Evolutionary conservation across 2,888 invertebrate genomes (phyloP).

Genomic region (Chaetogeoica ovagalla): DNA sequence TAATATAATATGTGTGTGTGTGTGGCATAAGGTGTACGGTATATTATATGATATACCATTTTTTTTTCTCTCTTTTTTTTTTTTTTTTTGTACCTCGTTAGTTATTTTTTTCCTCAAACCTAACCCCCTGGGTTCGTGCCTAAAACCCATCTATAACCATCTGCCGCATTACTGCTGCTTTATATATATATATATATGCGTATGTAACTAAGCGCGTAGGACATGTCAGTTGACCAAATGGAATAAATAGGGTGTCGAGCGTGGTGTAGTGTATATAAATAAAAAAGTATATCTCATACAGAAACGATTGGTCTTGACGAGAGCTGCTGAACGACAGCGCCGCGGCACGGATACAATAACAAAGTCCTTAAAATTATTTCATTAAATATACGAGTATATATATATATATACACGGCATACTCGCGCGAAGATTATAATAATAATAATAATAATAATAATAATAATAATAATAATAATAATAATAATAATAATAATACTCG

Average conservation of each 20-base stretch:
- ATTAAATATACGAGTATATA: too few relatives aligned
- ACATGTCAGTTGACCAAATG: constrained; percentile 26
- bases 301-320: too few relatives aligned
- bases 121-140: constrained; percentile 23
- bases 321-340: too few relatives aligned
- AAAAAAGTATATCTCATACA: background rate
- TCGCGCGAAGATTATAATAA: too few relatives aligned
- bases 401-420: too few relatives aligned
- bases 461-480: too few relatives aligned
- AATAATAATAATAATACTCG: too few relatives aligned
- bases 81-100: constrained; percentile 13
- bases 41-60: background rate
- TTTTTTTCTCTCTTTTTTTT: constrained; percentile 5
- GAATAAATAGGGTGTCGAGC: background rate
- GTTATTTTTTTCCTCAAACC: background rate
- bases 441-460: too few relatives aligned
- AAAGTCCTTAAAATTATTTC: too few relatives aligned
- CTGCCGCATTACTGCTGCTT: constrained; percentile 1
- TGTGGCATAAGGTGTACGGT: background rate
- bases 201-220: background rate
- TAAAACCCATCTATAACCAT: constrained; percentile 41
- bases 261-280: background rate
- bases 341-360: too few relatives aligned
- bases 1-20: constrained; percentile 3
- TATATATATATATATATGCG: too few relatives aligned